A percentile compares a stretch with the other conserved stretches of the same genome.
These are phyloP conservation scores for Helicoverpa armigera DNA, from an alignment of 1,140 invertebrate species.

Conservation along the genomic window DNA sequence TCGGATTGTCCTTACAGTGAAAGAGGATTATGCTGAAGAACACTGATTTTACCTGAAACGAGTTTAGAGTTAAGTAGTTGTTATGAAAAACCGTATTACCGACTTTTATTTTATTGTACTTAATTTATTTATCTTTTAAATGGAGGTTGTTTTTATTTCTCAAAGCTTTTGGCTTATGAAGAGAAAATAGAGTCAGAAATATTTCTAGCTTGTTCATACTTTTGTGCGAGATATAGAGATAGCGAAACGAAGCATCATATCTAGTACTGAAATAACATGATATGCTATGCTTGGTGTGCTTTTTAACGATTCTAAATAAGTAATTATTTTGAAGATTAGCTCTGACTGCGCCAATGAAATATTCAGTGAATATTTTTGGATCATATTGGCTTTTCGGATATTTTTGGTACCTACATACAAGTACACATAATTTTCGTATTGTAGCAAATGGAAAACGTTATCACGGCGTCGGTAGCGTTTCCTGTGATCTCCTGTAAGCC, in stretches of 20 bases:
- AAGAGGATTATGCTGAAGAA: neutral
- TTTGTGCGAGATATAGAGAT: neutral
- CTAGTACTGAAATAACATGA: too few species aligned
- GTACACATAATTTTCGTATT: conserved; percentile 45
- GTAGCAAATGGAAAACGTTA: conserved; percentile 64
- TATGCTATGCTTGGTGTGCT: too few species aligned
- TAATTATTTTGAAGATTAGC: too few species aligned
- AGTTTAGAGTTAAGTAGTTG: neutral
- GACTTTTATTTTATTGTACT: too few species aligned
- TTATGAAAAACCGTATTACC: too few species aligned
- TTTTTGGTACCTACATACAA: neutral
- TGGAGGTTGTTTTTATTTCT: too few species aligned
- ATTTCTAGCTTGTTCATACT: too few species aligned
- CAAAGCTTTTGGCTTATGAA: too few species aligned
- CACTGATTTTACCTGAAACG: neutral
- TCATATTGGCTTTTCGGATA: neutral
- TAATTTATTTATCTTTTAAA: too few species aligned
- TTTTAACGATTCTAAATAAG: too few species aligned
- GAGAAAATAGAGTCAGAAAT: too few species aligned
- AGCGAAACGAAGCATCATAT: neutral
- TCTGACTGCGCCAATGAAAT: neutral
- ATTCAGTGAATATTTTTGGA: neutral
- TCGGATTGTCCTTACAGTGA: neutral
- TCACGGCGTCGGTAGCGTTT: conserved; percentile 66
- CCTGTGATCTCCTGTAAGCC: conserved; percentile 70